Percentiles rank a stretch among this genome's conserved stretches.
Evolutionary conservation across 23 tunicate genomes (phyloP).

Genomic region (Clavelina lepadiformis): DNA sequence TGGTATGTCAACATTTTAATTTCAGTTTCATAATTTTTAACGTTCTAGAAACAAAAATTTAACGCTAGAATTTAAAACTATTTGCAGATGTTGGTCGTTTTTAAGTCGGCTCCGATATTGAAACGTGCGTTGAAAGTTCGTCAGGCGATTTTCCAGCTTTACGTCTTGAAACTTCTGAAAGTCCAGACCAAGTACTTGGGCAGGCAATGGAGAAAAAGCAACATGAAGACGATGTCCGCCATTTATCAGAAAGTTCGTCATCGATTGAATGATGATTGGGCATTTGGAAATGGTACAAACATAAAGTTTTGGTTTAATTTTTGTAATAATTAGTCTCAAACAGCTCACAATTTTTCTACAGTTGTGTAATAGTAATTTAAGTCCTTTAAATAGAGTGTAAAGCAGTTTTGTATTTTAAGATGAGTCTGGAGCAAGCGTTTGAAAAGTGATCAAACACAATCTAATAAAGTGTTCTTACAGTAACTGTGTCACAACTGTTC

Average conservation of each 20-base stretch:
- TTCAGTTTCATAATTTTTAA: neutral
- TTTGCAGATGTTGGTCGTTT: conserved; percentile 98
- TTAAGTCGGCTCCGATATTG: conserved; percentile 93
- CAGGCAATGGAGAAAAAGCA: conserved; percentile 88
- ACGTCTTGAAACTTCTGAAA: conserved; percentile 93
- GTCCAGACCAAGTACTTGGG: conserved; percentile 93
- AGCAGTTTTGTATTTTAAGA: no score
- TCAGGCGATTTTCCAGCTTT: conserved; percentile 92
- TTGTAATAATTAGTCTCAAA: neutral
- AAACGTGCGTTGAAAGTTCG: conserved; percentile 89
- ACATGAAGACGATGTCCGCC: conserved; percentile 95
- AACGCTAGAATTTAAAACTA: no score
- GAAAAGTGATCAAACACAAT: no score
- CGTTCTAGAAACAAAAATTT: no score
- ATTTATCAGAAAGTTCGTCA: conserved; percentile 97
- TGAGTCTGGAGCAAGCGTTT: no score
- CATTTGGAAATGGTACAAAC: conserved; percentile 85
- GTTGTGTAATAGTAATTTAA: no score
- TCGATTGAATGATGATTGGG: conserved; percentile 97
- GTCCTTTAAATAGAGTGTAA: no score
- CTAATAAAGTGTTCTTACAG: no score
- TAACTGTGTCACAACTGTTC: no score
- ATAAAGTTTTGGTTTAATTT: conserved; percentile 10
- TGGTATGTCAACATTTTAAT: conserved; percentile 41
- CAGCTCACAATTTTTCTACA: neutral